These are phyloP conservation scores for Phthorimaea operculella DNA, from an alignment of 1,140 invertebrate genomes.

Conservation along the genomic window DNA sequence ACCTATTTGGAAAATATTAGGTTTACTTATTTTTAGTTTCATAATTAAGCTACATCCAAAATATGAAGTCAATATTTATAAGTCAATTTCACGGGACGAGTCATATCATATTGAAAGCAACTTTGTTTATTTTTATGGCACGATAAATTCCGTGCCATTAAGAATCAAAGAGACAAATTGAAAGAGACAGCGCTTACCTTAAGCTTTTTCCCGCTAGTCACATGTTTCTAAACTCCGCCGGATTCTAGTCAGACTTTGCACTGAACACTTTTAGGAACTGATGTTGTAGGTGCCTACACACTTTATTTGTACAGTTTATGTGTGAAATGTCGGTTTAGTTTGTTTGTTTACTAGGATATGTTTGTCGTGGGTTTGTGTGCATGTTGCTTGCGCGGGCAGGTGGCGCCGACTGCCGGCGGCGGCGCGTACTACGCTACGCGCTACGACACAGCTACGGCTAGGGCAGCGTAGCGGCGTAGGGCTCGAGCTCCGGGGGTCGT, in stretches of 20 bases:
- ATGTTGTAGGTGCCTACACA: too few species aligned
- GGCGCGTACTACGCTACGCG: constrained; percentile 27
- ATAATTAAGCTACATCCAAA: too few species aligned
- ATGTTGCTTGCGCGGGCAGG: constrained; percentile 51
- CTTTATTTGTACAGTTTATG: not conserved
- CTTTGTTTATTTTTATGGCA: too few species aligned
- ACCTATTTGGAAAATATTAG: too few species aligned
- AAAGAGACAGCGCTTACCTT: not conserved
- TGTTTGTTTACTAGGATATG: not conserved
- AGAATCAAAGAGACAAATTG: constrained; percentile 5
- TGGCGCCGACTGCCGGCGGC: constrained; percentile 57
- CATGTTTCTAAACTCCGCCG: not conserved
- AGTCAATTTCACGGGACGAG: too few species aligned
- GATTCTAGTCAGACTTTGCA: not conserved
- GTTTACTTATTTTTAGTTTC: too few species aligned
- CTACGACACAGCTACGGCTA: too few species aligned
- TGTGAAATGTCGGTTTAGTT: not conserved
- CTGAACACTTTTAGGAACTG: not conserved
- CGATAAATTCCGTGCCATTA: not conserved
- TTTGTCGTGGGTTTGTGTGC: constrained; percentile 24
- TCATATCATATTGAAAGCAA: too few species aligned
- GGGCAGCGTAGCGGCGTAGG: too few species aligned
- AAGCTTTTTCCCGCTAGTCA: not conserved
- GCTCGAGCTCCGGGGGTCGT: too few species aligned
- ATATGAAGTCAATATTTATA: too few species aligned